Percentiles rank a stretch among this genome's conserved stretches.
Conservation (phyloP, 2,113 vertebrate species). For the Gymnobelideus leadbeateri region DNA sequence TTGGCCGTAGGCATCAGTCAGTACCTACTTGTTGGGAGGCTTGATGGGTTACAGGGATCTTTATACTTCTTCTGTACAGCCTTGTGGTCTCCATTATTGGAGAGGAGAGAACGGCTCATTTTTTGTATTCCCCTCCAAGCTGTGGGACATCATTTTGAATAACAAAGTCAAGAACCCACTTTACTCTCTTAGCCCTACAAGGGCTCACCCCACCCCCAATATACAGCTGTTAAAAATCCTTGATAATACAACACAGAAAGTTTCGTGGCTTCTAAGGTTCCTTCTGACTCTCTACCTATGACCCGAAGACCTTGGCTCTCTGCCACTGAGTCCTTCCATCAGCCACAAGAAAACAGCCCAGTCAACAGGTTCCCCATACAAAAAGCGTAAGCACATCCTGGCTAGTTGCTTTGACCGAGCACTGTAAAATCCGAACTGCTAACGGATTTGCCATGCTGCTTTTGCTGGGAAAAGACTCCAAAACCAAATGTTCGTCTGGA, state of each 20-base stretch:
- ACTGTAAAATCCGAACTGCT: conserved; percentile 69
- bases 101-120: no score
- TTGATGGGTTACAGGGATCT: no score
- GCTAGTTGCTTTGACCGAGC: conserved; percentile 51
- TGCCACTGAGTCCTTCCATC: neutral
- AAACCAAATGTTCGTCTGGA: conserved; percentile 68
- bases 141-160: neutral
- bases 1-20: no score
- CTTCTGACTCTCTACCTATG: neutral
- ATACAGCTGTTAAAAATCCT: neutral
- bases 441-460: conserved; percentile 78
- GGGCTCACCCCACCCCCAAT: neutral
- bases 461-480: conserved; percentile 63
- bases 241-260: neutral
- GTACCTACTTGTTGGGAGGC: no score
- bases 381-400: conserved; percentile 51
- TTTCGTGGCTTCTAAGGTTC: no score
- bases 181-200: neutral
- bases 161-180: neutral
- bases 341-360: conserved; percentile 38
- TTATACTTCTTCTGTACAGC: no score
- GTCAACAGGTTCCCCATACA: conserved; percentile 15
- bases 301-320: neutral
- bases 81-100: no score
- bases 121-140: neutral